These are phyloP conservation scores for Drosophila eohydei DNA, from an alignment of 2,888 invertebrate genomes.

Conservation along the genomic window DNA sequence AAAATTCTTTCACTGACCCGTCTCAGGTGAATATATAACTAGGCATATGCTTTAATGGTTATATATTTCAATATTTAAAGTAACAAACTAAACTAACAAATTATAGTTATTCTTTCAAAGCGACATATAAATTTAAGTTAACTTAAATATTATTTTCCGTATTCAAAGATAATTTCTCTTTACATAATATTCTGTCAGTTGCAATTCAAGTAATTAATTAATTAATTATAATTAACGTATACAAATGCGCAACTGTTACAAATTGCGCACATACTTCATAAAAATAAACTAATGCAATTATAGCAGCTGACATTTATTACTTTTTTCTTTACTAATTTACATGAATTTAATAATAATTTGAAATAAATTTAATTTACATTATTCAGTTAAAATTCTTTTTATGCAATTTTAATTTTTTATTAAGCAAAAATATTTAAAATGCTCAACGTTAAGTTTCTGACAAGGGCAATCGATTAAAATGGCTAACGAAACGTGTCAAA, in stretches of 20 bases:
- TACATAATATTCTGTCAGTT: not conserved
- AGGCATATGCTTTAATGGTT: not conserved
- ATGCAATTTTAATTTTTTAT: not conserved
- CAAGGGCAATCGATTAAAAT: conserved; percentile 37
- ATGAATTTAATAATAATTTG: conserved; percentile 32
- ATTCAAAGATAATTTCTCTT: not conserved
- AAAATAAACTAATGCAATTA: conserved; percentile 18
- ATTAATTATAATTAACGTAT: not conserved
- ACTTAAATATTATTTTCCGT: not conserved
- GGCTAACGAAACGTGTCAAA: conserved; percentile 33
- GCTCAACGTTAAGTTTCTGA: conserved; percentile 14
- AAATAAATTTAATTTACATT: conserved; percentile 9
- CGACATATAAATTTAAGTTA: not conserved
- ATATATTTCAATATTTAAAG: not conserved
- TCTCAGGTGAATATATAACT: not conserved
- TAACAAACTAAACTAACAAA: not conserved
- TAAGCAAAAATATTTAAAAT: conserved; percentile 17
- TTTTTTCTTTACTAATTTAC: conserved; percentile 19
- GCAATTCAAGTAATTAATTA: not conserved
- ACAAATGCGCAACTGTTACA: not conserved
- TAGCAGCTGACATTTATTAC: conserved; percentile 4
- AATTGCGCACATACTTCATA: conserved; percentile 2
- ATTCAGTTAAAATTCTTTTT: conserved; percentile 12
- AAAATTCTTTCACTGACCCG: conserved; percentile 2
- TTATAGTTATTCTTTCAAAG: not conserved